Percentiles rank a stretch among this genome's conserved stretches.
Evolutionary conservation across 2,888 invertebrate genomes (phyloP).

Genomic region (Trachelus iudaicus): DNA sequence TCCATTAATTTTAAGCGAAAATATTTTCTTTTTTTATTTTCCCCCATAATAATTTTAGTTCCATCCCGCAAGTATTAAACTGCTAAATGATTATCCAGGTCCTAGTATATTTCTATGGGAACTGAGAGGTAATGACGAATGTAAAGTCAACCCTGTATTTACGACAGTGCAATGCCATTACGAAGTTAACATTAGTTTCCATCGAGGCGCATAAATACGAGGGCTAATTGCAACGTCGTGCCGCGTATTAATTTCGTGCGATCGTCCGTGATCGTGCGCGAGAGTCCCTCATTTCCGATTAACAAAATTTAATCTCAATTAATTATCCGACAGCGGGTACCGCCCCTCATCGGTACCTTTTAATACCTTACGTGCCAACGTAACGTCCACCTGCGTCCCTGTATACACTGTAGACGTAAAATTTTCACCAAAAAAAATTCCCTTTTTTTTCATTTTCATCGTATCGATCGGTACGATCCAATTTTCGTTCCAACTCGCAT

Average conservation of each 20-base stretch:
- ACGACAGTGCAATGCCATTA: conserved; percentile 45
- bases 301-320: conserved; percentile 10
- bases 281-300: conserved; percentile 5
- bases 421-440: not conserved
- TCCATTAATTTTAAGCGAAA: not conserved
- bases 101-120: not conserved
- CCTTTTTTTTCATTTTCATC: not conserved
- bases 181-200: conserved; percentile 41
- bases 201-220: conserved; percentile 44
- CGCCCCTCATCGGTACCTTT: not conserved
- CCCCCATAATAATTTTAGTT: not conserved
- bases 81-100: not conserved
- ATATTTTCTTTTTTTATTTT: not conserved
- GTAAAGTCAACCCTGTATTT: conserved; percentile 36
- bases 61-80: not conserved
- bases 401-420: not conserved
- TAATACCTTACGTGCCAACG: not conserved
- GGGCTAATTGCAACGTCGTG: conserved; percentile 43
- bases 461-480: not conserved
- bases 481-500: not conserved
- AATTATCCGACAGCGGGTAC: not conserved
- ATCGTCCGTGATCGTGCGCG: not conserved
- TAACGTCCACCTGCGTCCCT: not conserved
- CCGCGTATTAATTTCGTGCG: conserved; percentile 34
- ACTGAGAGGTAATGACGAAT: not conserved